Conservation (phyloP, 2,113 vertebrate genomes). For the Podiceps cristatus region DNA sequence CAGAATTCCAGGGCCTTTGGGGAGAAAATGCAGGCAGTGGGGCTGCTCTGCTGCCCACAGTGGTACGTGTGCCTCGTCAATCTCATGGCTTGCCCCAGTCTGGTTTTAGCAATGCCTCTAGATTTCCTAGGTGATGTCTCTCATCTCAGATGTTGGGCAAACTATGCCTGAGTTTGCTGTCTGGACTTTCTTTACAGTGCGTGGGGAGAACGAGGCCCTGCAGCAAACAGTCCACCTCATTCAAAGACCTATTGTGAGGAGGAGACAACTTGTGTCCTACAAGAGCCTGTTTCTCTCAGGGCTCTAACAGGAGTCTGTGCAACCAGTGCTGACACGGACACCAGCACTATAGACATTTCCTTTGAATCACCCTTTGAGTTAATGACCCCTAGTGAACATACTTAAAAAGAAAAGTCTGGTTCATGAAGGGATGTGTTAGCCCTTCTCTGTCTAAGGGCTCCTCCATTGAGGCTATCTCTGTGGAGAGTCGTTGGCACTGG, state of each 20-base stretch:
- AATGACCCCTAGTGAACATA: neutral
- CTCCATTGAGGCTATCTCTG: neutral
- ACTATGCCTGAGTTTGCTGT: neutral
- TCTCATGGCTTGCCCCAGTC: neutral
- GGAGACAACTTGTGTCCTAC: neutral
- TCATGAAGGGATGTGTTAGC: neutral
- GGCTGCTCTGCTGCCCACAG: neutral
- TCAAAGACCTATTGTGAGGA: neutral
- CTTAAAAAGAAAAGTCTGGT: neutral
- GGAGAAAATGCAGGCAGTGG: neutral
- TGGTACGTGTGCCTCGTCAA: neutral
- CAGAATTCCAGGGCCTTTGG: neutral
- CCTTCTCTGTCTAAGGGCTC: neutral
- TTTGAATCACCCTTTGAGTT: neutral
- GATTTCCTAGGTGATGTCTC: neutral
- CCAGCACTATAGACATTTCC: neutral
- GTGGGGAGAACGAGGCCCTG: neutral
- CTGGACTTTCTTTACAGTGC: neutral
- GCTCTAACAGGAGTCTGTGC: neutral
- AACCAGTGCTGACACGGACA: neutral
- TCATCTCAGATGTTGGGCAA: neutral
- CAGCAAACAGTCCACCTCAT: neutral
- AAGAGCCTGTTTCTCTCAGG: neutral
- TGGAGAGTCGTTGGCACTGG: neutral
- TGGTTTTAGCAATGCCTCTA: neutral